A percentile compares a stretch with the other conserved stretches of the same genome.
phyloP scores from a whole-genome alignment of 2,113 vertebrate species.

The Poecile atricapillus region DNA sequence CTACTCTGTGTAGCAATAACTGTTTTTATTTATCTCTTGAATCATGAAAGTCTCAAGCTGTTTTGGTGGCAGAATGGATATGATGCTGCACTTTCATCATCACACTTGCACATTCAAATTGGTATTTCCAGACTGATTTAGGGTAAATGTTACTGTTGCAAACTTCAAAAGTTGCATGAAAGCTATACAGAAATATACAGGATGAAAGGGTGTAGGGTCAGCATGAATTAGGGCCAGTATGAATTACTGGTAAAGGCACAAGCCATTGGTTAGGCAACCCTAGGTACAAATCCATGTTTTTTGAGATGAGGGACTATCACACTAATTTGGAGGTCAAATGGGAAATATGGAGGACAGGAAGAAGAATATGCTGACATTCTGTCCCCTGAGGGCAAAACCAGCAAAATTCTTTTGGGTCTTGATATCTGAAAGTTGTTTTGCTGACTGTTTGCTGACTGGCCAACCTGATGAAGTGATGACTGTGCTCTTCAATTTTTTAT shows the following conservation, averaged over 20 bases:
- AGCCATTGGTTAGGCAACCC: background rate
- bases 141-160: background rate
- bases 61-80: background rate
- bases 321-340: background rate
- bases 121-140: background rate
- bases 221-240: background rate
- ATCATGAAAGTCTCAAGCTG: background rate
- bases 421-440: background rate
- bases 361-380: background rate
- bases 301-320: background rate
- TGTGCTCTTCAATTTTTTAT: background rate
- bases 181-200: background rate
- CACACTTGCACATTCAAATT: background rate
- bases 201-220: background rate
- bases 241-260: background rate
- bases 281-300: background rate
- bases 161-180: background rate
- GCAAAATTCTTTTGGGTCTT: background rate
- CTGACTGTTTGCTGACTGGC: background rate
- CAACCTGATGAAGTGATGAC: background rate
- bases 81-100: background rate
- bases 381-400: background rate
- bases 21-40: background rate
- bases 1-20: background rate
- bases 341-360: background rate